These are phyloP conservation scores for Volucella zonaria DNA, from an alignment of 2,888 invertebrate genomes.

Conservation along the genomic window DNA sequence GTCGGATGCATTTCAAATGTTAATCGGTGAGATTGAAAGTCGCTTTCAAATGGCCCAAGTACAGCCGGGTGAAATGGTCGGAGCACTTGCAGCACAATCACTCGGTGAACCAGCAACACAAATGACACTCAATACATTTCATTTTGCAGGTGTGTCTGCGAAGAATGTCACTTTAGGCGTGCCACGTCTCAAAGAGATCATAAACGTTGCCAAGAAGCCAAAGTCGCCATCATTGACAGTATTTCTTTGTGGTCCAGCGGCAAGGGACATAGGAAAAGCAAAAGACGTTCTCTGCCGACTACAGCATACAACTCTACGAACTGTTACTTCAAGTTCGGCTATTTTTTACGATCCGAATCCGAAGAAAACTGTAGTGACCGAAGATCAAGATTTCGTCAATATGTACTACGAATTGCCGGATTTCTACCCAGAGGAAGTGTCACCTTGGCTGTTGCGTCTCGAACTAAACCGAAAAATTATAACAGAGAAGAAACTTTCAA, in stretches of 20 bases:
- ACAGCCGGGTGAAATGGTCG: slow-evolving; percentile 98
- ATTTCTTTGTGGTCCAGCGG: slow-evolving; percentile 95
- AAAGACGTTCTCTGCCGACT: slow-evolving; percentile 97
- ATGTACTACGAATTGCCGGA: slow-evolving; percentile 99
- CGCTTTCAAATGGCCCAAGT: slow-evolving; percentile 97
- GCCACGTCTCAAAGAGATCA: slow-evolving; percentile 96
- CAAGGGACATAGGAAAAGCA: slow-evolving; percentile 98
- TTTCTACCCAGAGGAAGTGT: slow-evolving; percentile 95
- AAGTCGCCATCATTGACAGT: slow-evolving; percentile 98
- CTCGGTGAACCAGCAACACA: slow-evolving; percentile 76
- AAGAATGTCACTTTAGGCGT: slow-evolving; percentile 99
- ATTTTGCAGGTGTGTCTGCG: slow-evolving; percentile 90
- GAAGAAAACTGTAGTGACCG: slow-evolving; percentile 96
- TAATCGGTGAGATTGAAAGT: slow-evolving; percentile 98
- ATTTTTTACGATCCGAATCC: slow-evolving; percentile 99
- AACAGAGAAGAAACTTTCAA: slow-evolving; percentile 98
- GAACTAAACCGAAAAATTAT: slow-evolving; percentile 97
- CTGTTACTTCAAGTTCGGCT: slow-evolving; percentile 97
- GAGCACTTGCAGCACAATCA: slow-evolving; percentile 89
- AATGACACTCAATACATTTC: slow-evolving; percentile 76
- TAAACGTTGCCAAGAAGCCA: slow-evolving; percentile 98
- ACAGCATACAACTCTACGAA: slow-evolving; percentile 97
- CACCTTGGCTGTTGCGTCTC: slow-evolving; percentile 97
- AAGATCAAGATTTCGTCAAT: slow-evolving; percentile 99
- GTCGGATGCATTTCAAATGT: slow-evolving; percentile 98